Base-by-base conservation (phyloP, 2,888 invertebrate species). In the Encarsia formosa region DNA sequence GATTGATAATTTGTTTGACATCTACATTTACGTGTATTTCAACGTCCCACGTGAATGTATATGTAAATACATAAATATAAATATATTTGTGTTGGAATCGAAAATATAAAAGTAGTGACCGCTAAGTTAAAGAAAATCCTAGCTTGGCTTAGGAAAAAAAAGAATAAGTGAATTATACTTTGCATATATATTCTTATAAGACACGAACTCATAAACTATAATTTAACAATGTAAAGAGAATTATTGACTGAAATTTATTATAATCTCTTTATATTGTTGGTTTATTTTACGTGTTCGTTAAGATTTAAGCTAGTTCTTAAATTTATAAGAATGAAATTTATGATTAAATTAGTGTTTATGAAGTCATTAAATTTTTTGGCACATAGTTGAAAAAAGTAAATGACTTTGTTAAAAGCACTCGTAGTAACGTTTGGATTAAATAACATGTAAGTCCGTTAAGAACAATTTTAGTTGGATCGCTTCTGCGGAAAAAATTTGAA, bases 151-250 rank as follows among this genome's bases (percentile, higher is more conserved):
- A 61, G 48, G 43, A 43, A 56, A 26, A 49, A 44, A 60, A 32
- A 52, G 46, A 59, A 31, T 40, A 57, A 54, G 42, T 18, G 41
- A 50, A 16, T 31, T 45, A 41, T 15, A 43, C 24, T 34, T 22
- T 43, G 38, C 50, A 47, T 32, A 39, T 61, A 61, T 63, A 63
- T 63, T 62, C 60, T 63, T 62, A 35, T 60, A 59, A 63, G 56
- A 32, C 37, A 45, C 49, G 56, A 52, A 48, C 49, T 49, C 24
- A 32, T 13, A 18, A 47, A 16, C 4, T 29, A 29, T 32, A 31
- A 37, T 43, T 20, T 24, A 49, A 44, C 50, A 38, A 48, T 32
- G 32, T 34, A 29, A 26, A 51, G 44, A 51, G 46, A 32, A 26
- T 40, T 37, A 20, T 31, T 8, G 15, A 35, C 22, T 16, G 4